Conservation (phyloP, 1,140 invertebrate genomes). For the Phocides pigmalion region DNA sequence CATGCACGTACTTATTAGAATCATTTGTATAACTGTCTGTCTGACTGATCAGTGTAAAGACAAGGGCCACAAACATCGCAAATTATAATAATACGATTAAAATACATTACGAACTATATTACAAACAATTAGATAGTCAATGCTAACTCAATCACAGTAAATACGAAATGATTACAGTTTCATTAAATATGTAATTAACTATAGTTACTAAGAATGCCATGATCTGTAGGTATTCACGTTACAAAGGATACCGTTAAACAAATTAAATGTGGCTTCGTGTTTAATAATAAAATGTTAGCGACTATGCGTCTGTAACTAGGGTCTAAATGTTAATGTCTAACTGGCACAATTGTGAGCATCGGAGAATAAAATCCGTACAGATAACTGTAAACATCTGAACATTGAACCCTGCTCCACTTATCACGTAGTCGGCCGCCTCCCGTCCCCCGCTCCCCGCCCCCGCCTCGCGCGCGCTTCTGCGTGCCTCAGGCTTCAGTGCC, state of each 20-base stretch:
- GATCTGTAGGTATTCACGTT: slow-evolving; percentile 18
- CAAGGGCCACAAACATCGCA: slow-evolving; percentile 9
- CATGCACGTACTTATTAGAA: background rate
- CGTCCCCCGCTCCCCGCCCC: background rate
- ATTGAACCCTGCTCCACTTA: slow-evolving; percentile 75
- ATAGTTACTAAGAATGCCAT: slow-evolving; percentile 15
- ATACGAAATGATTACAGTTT: slow-evolving; percentile 56
- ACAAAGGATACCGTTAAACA: slow-evolving; percentile 15
- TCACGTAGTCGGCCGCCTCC: slow-evolving; percentile 53
- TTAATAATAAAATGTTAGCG: slow-evolving; percentile 25
- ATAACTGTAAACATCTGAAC: slow-evolving; percentile 56
- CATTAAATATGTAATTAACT: slow-evolving; percentile 23
- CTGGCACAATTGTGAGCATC: slow-evolving; percentile 80
- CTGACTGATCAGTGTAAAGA: background rate
- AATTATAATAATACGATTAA: slow-evolving; percentile 24
- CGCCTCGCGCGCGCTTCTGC: no score
- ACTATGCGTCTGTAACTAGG: slow-evolving; percentile 54
- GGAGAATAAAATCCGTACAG: slow-evolving; percentile 60
- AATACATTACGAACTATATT: slow-evolving; percentile 27
- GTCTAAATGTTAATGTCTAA: slow-evolving; percentile 67
- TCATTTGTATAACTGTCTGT: background rate
- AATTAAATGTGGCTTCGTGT: slow-evolving; percentile 7
- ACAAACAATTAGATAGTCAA: slow-evolving; percentile 49
- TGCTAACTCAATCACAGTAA: slow-evolving; percentile 74
- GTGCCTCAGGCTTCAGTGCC: slow-evolving; percentile 67